A percentile compares a stretch with the other conserved stretches of the same genome.
These are phyloP conservation scores for Bombus impatiens DNA, from an alignment of 1,140 invertebrate species.

Conservation along the genomic window DNA sequence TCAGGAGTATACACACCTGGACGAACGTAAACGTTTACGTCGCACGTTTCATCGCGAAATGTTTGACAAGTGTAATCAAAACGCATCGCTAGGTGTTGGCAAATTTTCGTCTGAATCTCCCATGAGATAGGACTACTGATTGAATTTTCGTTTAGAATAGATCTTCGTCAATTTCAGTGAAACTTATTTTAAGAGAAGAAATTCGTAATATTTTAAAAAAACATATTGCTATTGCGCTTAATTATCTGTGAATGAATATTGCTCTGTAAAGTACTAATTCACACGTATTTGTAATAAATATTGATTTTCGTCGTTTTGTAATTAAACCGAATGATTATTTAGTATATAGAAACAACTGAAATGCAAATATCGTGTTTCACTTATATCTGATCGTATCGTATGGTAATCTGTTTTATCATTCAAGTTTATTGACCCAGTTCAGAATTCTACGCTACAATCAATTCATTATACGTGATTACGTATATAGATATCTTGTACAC, in stretches of 20 bases:
- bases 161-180: too few species aligned
- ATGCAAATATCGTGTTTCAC: background rate
- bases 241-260: background rate
- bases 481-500: background rate
- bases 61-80: slow-evolving; percentile 21
- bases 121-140: background rate
- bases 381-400: background rate
- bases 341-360: too few species aligned
- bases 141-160: too few species aligned
- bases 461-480: background rate
- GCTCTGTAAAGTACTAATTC: background rate
- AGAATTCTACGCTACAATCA: background rate
- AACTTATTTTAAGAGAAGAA: background rate
- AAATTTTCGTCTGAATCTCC: background rate
- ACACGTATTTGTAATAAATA: background rate
- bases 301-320: background rate
- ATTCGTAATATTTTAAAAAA: background rate
- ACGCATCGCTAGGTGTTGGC: background rate
- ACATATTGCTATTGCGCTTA: background rate
- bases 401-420: background rate
- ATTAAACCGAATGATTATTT: background rate
- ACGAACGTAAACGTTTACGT: slow-evolving; percentile 15
- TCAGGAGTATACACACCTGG: background rate
- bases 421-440: background rate
- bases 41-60: background rate